These are phyloP conservation scores for Pogonognathellus flavescens DNA, from an alignment of 1,140 invertebrate species.

Conservation along the genomic window DNA sequence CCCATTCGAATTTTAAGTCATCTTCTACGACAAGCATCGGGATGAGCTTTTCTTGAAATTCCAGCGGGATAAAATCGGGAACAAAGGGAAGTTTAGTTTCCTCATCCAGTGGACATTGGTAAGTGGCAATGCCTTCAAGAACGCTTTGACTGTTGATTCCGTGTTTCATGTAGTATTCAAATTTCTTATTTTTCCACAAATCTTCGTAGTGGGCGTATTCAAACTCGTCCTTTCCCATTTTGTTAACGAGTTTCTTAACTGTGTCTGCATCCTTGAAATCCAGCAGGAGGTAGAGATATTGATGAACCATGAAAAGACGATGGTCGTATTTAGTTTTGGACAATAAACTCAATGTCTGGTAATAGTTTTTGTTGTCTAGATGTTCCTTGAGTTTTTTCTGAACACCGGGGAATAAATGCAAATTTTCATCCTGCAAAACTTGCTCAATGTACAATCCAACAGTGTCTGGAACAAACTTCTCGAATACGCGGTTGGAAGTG, in stretches of 20 bases:
- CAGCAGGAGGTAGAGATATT: neutral
- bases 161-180: conserved; percentile 13
- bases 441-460: neutral
- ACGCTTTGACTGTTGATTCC: conserved; percentile 9
- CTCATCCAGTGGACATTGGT: neutral
- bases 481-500: too few species aligned
- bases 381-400: conserved; percentile 5
- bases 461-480: neutral
- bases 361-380: neutral
- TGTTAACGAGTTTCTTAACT: conserved; percentile 16
- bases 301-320: neutral
- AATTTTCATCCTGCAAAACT: neutral
- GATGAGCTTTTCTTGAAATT: conserved; percentile 16
- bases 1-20: conserved; percentile 4
- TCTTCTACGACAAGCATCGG: neutral
- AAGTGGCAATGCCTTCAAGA: neutral
- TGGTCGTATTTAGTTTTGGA: conserved; percentile 22
- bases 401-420: neutral
- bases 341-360: conserved; percentile 1
- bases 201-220: neutral
- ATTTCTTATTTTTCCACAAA: conserved; percentile 19
- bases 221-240: conserved; percentile 20
- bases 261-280: neutral
- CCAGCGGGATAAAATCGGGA: neutral
- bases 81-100: neutral